Evolutionary conservation across 2,888 invertebrate genomes (phyloP).

Genomic region (Eristalinus sepulchralis): DNA sequence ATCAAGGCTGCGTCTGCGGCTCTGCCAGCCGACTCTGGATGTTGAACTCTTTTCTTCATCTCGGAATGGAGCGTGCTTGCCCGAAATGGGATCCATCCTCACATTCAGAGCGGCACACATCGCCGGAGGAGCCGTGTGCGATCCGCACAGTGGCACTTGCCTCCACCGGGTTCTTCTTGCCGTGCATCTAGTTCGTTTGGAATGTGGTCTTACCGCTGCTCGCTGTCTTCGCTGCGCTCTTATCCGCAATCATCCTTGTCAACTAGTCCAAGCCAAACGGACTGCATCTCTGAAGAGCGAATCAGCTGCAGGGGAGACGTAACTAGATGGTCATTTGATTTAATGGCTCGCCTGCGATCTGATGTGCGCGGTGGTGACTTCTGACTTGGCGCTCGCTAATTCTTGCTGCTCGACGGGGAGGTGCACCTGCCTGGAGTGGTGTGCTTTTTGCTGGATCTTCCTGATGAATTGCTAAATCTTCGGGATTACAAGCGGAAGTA

Average conservation of each 20-base stretch:
- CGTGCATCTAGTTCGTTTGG: conserved; percentile 22
- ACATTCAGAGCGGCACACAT: not conserved
- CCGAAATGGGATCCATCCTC: conserved; percentile 1
- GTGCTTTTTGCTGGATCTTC: not conserved
- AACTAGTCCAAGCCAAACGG: not conserved
- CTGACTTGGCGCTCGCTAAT: not conserved
- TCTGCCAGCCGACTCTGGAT: conserved; percentile 13
- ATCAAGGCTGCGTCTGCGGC: conserved; percentile 41
- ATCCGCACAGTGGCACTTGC: not conserved
- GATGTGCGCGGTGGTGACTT: conserved; percentile 27
- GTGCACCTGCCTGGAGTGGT: conserved; percentile 22
- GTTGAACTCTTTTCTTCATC: conserved; percentile 36
- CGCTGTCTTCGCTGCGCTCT: conserved; percentile 20
- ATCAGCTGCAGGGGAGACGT: conserved; percentile 7
- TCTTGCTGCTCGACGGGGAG: not conserved
- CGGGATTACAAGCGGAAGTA: not conserved
- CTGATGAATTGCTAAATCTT: not conserved
- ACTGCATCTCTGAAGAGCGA: not conserved
- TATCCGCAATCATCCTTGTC: conserved; percentile 47
- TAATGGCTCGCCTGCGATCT: conserved; percentile 44
- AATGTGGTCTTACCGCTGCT: conserved; percentile 63
- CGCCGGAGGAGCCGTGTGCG: not conserved
- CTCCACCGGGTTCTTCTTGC: not conserved
- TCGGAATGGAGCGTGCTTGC: conserved; percentile 16
- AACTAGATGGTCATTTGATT: conserved; percentile 54